Evolutionary conservation across 2,888 invertebrate species (phyloP), one percentile per base, ranked within the genome.

Genomic region (Mycogona germanica): DNA sequence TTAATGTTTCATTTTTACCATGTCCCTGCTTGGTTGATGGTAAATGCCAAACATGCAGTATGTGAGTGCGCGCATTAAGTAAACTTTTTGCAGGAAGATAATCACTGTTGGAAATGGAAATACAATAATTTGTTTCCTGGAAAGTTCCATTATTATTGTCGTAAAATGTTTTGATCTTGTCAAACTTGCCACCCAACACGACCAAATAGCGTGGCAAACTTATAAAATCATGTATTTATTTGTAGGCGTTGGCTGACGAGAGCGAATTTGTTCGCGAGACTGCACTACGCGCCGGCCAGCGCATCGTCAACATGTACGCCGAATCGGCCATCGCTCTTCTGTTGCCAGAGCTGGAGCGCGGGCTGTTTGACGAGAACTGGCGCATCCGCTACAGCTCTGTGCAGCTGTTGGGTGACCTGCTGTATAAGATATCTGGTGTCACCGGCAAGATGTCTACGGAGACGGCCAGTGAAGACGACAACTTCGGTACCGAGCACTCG

Each of bases 381-480:
- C 79, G 98, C 51, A 98, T 98, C 63, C 75, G 97, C 58, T 87
- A 74, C 66, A 76, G 92, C 64, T 92, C 93, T 0, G 93, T 98
- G 5, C 95, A 96, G 68, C 74, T 98, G 28, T 73, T 98, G 32
- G 97, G 97, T 14, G 98, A 98, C 70, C 74, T 98, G 47, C 73
- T 98, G 25, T 98, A 96, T 71, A 82, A 92, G 57, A 88, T 98
- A 60, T 95, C 96, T 1, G 97, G 75, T 48, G 96, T 98, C 1
- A 87, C 93, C 28, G 97, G 97, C 51, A 98, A 98, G 74, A 97
- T 97, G 95, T 92, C 92, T 32, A 97, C 97, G 0, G 95, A 96
- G 72, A 95, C 93, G 0, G 93, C 93, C 0, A 88, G 87, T 60
- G 97, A 98, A 69, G 98, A 98, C 68, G 98, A 98, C 68, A 98